These are phyloP conservation scores for Hippasteria phrygiana DNA, from an alignment of 53 echinoderm and acorn worm genomes.

Conservation along the genomic window DNA sequence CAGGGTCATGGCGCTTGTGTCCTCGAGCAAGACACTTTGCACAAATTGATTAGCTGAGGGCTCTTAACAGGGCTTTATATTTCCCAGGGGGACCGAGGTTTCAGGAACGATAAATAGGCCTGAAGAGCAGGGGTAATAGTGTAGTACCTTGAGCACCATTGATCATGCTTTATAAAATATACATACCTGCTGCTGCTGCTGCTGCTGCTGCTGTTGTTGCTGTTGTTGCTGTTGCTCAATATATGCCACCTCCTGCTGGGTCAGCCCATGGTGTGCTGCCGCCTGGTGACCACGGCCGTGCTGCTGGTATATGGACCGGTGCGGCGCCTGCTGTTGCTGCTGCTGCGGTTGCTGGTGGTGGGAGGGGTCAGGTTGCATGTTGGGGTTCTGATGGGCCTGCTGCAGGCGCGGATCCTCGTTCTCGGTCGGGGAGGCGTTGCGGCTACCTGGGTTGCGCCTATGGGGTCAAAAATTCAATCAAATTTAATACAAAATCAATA, in stretches of 20 bases:
- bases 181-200: constrained; percentile 20
- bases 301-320: constrained; percentile 51
- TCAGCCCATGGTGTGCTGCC: constrained; percentile 31
- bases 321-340: constrained; percentile 65
- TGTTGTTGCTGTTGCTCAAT: constrained; percentile 64
- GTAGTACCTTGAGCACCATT: not conserved
- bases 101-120: no score
- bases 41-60: no score
- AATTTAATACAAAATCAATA: no score
- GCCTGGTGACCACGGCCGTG: constrained; percentile 37
- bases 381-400: constrained; percentile 67
- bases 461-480: constrained; percentile 22
- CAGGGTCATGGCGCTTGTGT: no score
- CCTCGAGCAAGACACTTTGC: no score
- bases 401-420: constrained; percentile 72
- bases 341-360: constrained; percentile 70
- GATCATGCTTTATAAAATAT: no score
- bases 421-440: constrained; percentile 84
- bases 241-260: constrained; percentile 63
- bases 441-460: constrained; percentile 81
- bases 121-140: no score
- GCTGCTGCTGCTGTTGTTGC: constrained; percentile 61
- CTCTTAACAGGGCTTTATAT: no score
- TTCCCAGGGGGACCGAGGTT: no score
- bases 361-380: constrained; percentile 61